Base-by-base conservation (phyloP, 1,140 invertebrate genomes). In the Tetramorium parvispinum region DNA sequence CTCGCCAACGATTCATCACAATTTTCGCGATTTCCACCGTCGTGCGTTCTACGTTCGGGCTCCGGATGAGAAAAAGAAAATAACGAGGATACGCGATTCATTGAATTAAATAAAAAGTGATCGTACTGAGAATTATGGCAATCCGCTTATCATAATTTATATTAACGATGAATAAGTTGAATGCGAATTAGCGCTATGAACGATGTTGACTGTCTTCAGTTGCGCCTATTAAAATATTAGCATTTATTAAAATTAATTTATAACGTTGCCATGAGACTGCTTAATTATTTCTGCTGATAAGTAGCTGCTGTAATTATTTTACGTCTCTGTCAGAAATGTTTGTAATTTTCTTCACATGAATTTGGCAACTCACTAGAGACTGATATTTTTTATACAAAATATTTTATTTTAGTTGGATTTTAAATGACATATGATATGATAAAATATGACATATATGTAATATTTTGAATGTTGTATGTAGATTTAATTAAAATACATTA, bases 221-320 rank as follows among this genome's bases (percentile, higher is more conserved):
- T 46, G 18, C 10, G 16, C 18, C 7, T 24, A 5, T 37, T 70
- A n/a, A 66, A 63, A 63, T 32, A 32, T 32, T 66, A 13, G 3
- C 27, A 5, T 37, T 55, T 68, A 81, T 68, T 43, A 68, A 55
- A 70, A 55, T 55, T 43, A 53, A 81, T 81, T 43, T 24, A 82
- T n/a, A 40, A 81, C 46, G 2, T 43, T 46, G 24, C 10, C 21
- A 18, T 51, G 32, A 21, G 6, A n/a, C 5, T 18, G 40, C 24
- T 75, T 37, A 53, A 75, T 57, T 75, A 40, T 55, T 40, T 7
- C 6, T 5, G n/a, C 51, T 2, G n/a, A 59, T 43, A 76, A 57
- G 43, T n/a, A n/a, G n/a, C n/a, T n/a, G n/a, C n/a, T 59, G n/a
- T 59, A 55, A 76, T 55, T 59, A 76, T 43, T 59, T 76, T 57